Evolutionary conservation across 2,888 invertebrate genomes (phyloP), one percentile per base, ranked within the genome.

Genomic region (Lathronympha strigana): DNA sequence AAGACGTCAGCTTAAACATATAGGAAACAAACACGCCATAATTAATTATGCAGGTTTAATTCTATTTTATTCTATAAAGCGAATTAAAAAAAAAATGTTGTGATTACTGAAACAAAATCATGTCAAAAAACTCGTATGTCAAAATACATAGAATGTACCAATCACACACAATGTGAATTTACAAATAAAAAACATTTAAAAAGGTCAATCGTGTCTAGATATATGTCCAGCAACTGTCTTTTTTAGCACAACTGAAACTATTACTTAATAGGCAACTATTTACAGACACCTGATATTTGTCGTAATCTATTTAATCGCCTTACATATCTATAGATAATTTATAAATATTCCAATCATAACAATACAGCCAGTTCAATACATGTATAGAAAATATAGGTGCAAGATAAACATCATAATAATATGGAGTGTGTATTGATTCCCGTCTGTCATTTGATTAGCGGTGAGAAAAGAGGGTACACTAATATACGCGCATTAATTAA

Each of bases 331-430:
- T 69, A 67, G 33, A 67, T 70, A 69, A 51, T 49, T 62, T 71
- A 68, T 71, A 70, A 70, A 67, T 69, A 69, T 75, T 78, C 75
- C 74, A 75, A 74, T 76, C 71, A 73, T 74, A 73, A 71, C 67
- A 70, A 67, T 69, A 49, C 19, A 57, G 38, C 54, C 17, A 31
- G n/a, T n/a, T n/a, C 23, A 33, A 11, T 23, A 19, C 63, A 66
- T 36, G 61, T 43, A 51, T 67, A n/a, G 55, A 68, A 66, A 49
- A 33, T 54, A 36, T 49, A 67, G 53, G 67, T 64, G 33, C 43
- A 63, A 60, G 69, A 67, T 70, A 63, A 49, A 66, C 40, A 61
- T 63, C 67, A 72, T 68, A 51, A 71, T 68, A 70, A 67, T 68
- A 69, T 68, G 58, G 62, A 72, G 68, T 69, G 68, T 69, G 73